Base-by-base conservation (phyloP, 2,888 invertebrate genomes). In the Coelopa pilipes region DNA sequence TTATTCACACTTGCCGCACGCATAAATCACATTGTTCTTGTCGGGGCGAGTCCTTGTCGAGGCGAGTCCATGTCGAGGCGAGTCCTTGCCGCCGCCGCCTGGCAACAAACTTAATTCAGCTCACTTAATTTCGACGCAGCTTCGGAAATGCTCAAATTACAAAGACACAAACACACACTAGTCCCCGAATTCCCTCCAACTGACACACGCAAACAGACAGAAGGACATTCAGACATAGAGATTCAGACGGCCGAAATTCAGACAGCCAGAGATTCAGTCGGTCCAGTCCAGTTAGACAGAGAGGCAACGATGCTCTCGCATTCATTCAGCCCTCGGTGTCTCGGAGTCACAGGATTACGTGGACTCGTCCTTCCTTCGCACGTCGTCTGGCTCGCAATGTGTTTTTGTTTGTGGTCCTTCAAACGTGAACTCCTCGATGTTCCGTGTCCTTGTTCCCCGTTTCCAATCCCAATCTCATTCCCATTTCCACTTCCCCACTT, bases 391-490 rank as follows among this genome's bases (percentile, higher is more conserved):
- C 57, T 65, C 46, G 7, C 45, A 47, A 17, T 34, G n/a, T 19
- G 65, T 65, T 53, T 70, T 53, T 69, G 70, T 70, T 70, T 70
- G 59, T 59, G 60, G 47, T 49, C 13, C 59, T 59, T 70, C 59
- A 60, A 70, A 59, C 60, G 59, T 70, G 21, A 70, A 59, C 19
- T 34, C 7, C 34, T 34, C 34, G 34, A 34, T 34, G 34, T 34
- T 34, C 34, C 34, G 34, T 34, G 34, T 34, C 34, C 34, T 34
- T 34, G 34, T 34, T 34, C 34, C 7, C 34, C 34, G 7, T 34
- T 34, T 34, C 34, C 34, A 34, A 34, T 34, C 34, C 34, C 34
- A 34, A n/a, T 34, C 4, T 34, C 34, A 4, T 34, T 34, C 34
- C 7, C 34, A 4, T 34, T 7, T 34, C 34, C 34, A 4, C 34